Conservation (phyloP, 2,888 invertebrate species). For the Lycophotia porphyrea region DNA sequence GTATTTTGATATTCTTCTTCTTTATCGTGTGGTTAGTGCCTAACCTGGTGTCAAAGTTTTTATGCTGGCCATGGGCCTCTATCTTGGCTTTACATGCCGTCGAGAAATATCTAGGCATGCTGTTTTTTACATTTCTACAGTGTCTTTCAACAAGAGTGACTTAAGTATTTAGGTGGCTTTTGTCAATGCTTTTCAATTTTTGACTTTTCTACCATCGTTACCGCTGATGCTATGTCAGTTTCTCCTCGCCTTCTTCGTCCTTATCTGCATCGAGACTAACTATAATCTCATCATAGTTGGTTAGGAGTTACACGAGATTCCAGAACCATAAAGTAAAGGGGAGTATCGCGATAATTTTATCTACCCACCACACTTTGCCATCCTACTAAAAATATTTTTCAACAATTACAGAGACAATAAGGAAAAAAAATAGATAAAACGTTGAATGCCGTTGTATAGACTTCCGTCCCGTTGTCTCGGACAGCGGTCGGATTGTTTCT, state of each 20-base stretch:
- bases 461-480: slow-evolving; percentile 84
- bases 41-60: no score
- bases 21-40: no score
- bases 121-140: no score
- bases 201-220: neutral
- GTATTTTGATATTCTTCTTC: no score
- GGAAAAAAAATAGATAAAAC: slow-evolving; percentile 67
- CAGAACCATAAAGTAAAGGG: neutral
- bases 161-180: neutral
- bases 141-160: neutral
- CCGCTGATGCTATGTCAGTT: neutral
- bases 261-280: neutral
- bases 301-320: slow-evolving; percentile 1
- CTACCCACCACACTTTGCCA: slow-evolving; percentile 13
- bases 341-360: neutral
- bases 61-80: no score
- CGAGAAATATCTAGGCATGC: no score
- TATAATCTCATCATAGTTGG: neutral
- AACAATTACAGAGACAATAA: slow-evolving; percentile 44
- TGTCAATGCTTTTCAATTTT: neutral
- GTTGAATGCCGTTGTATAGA: slow-evolving; percentile 79
- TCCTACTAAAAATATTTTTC: slow-evolving; percentile 27
- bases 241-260: neutral
- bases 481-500: slow-evolving; percentile 84
- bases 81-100: no score